Conservation (phyloP, 2,113 vertebrate species). For the Clarias gariepinus region DNA sequence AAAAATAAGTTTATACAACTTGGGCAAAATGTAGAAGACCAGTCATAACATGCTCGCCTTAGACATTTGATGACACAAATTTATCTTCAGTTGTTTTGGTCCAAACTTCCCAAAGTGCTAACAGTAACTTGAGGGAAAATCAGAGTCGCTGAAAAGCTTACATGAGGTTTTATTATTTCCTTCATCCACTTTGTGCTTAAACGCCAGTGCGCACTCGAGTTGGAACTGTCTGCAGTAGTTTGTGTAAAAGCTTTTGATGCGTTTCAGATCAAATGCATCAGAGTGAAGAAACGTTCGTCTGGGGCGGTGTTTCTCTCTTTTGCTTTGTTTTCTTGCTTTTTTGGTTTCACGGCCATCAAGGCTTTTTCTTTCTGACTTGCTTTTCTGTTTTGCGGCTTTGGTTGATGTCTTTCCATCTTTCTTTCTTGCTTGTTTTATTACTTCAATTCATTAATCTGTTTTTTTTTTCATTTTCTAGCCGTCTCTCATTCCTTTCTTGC, state of each 20-base stretch:
- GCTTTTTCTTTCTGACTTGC: too few relatives aligned
- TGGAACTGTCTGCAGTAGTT: not conserved
- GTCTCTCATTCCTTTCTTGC: too few relatives aligned
- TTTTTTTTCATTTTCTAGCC: too few relatives aligned
- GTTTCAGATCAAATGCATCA: not conserved
- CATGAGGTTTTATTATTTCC: not conserved
- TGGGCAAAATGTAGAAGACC: not conserved
- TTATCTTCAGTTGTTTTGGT: not conserved
- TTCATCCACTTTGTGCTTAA: not conserved
- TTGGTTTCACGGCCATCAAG: too few relatives aligned
- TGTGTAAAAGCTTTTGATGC: not conserved
- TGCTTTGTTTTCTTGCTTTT: too few relatives aligned
- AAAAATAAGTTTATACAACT: not conserved
- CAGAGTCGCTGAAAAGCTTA: not conserved
- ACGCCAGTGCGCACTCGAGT: not conserved
- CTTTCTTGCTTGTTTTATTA: too few relatives aligned
- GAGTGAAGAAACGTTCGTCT: too few relatives aligned
- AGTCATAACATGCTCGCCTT: not conserved
- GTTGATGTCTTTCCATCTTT: too few relatives aligned
- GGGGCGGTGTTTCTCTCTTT: too few relatives aligned
- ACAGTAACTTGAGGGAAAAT: not conserved
- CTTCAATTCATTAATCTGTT: too few relatives aligned
- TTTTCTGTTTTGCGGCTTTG: too few relatives aligned
- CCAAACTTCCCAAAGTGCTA: not conserved
- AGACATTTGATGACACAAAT: not conserved